These are phyloP conservation scores for Emmelina monodactyla DNA, from an alignment of 2,888 invertebrate genomes.

Conservation along the genomic window DNA sequence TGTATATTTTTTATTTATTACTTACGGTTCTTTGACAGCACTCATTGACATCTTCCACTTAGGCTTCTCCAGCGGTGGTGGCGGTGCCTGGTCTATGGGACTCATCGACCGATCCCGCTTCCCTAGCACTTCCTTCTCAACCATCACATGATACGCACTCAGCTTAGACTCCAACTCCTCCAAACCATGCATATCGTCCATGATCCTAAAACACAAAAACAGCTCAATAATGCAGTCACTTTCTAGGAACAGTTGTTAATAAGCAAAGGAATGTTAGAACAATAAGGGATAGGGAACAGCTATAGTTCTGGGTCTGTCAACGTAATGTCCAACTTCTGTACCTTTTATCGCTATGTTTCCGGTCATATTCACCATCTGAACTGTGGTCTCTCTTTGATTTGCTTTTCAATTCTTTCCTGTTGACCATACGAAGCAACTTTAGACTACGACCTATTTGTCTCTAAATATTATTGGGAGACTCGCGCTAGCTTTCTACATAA, in stretches of 20 bases:
- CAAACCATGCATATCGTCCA: slow-evolving; percentile 75
- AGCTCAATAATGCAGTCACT: too few species aligned
- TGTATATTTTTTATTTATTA: too few species aligned
- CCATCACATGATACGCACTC: slow-evolving; percentile 79
- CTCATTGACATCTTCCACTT: slow-evolving; percentile 79
- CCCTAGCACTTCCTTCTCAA: slow-evolving; percentile 70
- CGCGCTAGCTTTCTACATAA: background rate
- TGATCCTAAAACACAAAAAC: too few species aligned
- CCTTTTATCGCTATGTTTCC: slow-evolving; percentile 59
- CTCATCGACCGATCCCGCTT: slow-evolving; percentile 55
- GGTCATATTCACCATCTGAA: slow-evolving; percentile 58
- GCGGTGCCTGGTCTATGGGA: slow-evolving; percentile 53
- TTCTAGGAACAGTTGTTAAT: too few species aligned
- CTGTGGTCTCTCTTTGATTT: slow-evolving; percentile 60
- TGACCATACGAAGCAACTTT: too few species aligned
- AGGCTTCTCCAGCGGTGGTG: slow-evolving; percentile 59
- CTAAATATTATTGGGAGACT: background rate
- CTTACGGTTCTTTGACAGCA: slow-evolving; percentile 61
- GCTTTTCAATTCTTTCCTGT: slow-evolving; percentile 55
- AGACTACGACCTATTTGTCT: too few species aligned
- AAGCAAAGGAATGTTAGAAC: background rate
- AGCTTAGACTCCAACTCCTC: slow-evolving; percentile 80
- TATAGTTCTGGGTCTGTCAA: too few species aligned
- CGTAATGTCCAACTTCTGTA: slow-evolving; percentile 19
- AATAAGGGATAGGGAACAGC: too few species aligned